Base-by-base conservation (phyloP, 2,113 vertebrate genomes). In the Gobio gobio region DNA sequence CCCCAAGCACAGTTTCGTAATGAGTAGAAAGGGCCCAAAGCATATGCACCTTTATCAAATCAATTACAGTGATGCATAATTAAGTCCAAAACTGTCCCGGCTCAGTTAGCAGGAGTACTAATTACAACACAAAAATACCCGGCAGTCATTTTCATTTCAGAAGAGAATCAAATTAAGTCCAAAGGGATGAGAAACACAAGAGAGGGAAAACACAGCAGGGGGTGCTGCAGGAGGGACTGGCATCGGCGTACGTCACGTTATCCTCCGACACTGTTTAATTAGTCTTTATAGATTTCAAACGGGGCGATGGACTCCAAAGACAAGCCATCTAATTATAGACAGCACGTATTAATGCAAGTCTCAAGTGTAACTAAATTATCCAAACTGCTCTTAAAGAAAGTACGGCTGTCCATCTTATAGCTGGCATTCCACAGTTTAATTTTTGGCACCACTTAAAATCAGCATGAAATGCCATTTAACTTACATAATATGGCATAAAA, bases 261-360 rank as follows among this genome's bases (percentile, higher is more conserved):
- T 47, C 40, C 66, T 49, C n/a, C 85, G 63, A 85, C 43, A 75
- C 56, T 56, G 63, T 73, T 82, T 89, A 89, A 91, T 90, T 91
- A 88, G 88, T 84, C 86, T 87, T 90, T 88, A 59, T 73, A 24
- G n/a, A 13, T 73, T 88, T 86, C 84, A 83, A 85, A 54, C 3
- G 33, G 78, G 78, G 24, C 0, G 36, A 83, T 89, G 87, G 82
- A 70, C 73, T 87, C 84, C 2, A 43, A 77, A n/a, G 74, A 79
- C 83, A 79, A 87, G 43, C 22, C 66, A 14, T 61, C 84, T 51
- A 43, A n/a, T 73, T 54, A 74, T 58, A 13, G 79, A 82, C 63
- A 76, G 12, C 78, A 2, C 1, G 40, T 16, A 26, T 47, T 14
- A 49, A 81, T 64, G 14, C 45, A 33, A 36, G 16, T 54, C 47